Evolutionary conservation across 2,888 invertebrate genomes (phyloP).

Genomic region (Neoaliturus tenellus): DNA sequence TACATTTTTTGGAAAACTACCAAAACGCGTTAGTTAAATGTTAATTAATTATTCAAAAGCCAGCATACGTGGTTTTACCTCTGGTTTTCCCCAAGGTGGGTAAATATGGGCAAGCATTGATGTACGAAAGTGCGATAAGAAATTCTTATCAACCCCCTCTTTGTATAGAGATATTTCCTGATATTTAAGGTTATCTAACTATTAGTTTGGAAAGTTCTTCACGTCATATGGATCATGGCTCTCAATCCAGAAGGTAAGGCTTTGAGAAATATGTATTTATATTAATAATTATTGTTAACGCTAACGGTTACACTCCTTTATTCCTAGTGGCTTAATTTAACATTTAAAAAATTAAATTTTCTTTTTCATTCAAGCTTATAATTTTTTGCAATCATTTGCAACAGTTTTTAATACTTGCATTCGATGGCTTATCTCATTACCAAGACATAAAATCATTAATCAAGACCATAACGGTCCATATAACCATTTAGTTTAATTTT

Average conservation of each 20-base stretch:
- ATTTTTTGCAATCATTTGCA: constrained; percentile 11
- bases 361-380: not conserved
- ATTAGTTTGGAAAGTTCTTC: not conserved
- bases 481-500: not conserved
- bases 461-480: not conserved
- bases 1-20: not conserved
- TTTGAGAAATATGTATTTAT: not conserved
- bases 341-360: not conserved
- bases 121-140: too few relatives aligned
- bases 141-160: too few relatives aligned
- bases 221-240: not conserved
- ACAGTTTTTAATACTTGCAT: not conserved
- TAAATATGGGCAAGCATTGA: too few relatives aligned
- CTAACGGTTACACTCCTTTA: not conserved
- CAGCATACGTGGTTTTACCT: not conserved
- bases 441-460: not conserved
- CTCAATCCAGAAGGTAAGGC: not conserved
- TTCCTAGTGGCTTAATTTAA: not conserved
- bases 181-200: too few relatives aligned
- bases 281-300: not conserved
- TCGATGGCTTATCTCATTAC: not conserved
- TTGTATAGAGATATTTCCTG: too few relatives aligned
- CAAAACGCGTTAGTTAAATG: not conserved
- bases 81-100: not conserved
- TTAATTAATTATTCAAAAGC: not conserved